Percentiles rank a stretch among this genome's conserved stretches.
phyloP scores from a whole-genome alignment of 2,797 vertebrate genomes.

The Centropyge bicolor region DNA sequence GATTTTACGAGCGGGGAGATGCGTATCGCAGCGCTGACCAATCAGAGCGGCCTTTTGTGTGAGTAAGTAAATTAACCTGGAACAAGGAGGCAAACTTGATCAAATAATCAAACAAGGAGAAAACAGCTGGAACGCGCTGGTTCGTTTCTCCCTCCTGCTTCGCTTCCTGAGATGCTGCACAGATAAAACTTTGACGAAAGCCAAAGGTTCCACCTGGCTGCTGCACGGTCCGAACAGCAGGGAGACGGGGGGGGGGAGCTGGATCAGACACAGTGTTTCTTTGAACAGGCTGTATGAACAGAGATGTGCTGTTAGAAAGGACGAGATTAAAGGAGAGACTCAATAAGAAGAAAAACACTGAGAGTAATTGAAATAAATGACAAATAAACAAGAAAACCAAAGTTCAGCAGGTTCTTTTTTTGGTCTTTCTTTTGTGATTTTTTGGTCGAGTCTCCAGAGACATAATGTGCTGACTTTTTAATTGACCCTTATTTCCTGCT shows the following conservation, averaged over 20 bases:
- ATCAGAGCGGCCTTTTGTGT: conserved; percentile 16
- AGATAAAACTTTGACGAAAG: conserved; percentile 46
- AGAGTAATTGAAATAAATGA: conserved; percentile 37
- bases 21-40: not conserved
- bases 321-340: not conserved
- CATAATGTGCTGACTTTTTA: conserved; percentile 66
- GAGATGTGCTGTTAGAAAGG: not conserved
- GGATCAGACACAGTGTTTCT: not conserved
- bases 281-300: not conserved
- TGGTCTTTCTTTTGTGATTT: conserved; percentile 20
- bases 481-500: conserved; percentile 79
- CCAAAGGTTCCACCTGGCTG: conserved; percentile 54
- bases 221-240: not conserved
- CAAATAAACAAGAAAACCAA: conserved; percentile 44
- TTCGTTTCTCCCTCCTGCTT: conserved; percentile 39
- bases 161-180: conserved; percentile 43
- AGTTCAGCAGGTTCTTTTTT: conserved; percentile 55
- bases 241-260: not conserved
- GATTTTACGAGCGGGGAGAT: conserved; percentile 36
- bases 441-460: conserved; percentile 61
- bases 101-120: conserved; percentile 54
- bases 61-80: conserved; percentile 30
- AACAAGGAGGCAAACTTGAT: conserved; percentile 38
- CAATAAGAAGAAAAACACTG: not conserved
- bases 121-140: conserved; percentile 41